phyloP scores from a whole-genome alignment of 2,113 vertebrate genomes.

The Polyodon spathula region DNA sequence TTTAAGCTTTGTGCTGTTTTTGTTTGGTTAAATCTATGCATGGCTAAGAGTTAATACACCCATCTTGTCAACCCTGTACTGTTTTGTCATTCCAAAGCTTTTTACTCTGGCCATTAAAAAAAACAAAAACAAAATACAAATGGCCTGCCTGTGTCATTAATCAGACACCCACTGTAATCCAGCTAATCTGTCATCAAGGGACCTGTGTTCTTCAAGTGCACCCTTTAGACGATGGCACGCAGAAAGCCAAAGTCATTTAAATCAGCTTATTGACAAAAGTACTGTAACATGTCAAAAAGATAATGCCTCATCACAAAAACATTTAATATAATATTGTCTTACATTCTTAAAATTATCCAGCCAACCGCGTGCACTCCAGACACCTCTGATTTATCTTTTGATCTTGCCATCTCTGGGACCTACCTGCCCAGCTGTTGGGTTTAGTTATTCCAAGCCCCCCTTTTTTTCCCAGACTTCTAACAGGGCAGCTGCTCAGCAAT shows the following conservation, averaged over 20 bases:
- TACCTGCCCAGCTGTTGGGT: too few relatives aligned
- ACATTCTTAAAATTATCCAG: too few relatives aligned
- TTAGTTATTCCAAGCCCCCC: too few relatives aligned
- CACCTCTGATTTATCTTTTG: too few relatives aligned
- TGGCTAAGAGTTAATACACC: background rate
- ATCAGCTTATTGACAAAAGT: slow-evolving; percentile 2
- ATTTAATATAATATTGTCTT: background rate
- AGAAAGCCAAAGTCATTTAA: slow-evolving; percentile 5
- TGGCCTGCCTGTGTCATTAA: background rate
- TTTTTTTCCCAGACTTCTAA: too few relatives aligned
- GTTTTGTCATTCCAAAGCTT: background rate
- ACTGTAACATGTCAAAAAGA: background rate
- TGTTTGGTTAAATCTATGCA: background rate
- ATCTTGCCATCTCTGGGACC: too few relatives aligned
- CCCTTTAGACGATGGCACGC: background rate
- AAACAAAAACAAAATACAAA: background rate
- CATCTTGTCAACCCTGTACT: background rate
- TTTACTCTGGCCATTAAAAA: background rate
- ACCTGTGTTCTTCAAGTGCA: background rate
- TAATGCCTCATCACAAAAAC: background rate
- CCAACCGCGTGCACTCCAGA: too few relatives aligned
- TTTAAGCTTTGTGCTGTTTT: background rate
- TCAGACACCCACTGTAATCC: slow-evolving; percentile 4
- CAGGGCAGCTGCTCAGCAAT: too few relatives aligned
- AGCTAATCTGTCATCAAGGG: slow-evolving; percentile 7